Conservation (phyloP, 2,113 vertebrate species). For the Hippoglossus stenolepis region DNA sequence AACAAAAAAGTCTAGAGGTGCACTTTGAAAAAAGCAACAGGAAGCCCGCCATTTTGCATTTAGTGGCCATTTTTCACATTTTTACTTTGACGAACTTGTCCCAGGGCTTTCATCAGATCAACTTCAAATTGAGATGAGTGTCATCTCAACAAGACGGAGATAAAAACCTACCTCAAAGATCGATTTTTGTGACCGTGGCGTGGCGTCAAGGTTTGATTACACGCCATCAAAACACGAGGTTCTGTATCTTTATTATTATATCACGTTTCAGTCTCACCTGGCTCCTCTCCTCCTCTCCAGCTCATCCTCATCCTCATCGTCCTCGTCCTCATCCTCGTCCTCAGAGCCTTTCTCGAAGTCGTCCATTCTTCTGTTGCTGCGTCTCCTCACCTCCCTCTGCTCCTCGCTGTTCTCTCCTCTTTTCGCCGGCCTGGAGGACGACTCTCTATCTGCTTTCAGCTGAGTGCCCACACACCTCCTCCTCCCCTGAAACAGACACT, state of each 20-base stretch:
- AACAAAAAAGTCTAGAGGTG: no score
- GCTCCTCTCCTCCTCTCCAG: slow-evolving; percentile 80
- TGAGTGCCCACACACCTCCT: slow-evolving; percentile 83
- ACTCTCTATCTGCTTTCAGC: slow-evolving; percentile 83
- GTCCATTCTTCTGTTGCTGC: slow-evolving; percentile 84
- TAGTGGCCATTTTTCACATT: no score
- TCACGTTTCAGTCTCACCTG: slow-evolving; percentile 38
- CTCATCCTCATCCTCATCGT: slow-evolving; percentile 89
- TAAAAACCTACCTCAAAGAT: no score
- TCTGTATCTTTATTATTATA: background rate
- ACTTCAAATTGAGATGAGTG: no score
- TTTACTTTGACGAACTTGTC: no score
- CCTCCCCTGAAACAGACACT: slow-evolving; percentile 82
- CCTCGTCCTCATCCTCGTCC: slow-evolving; percentile 82
- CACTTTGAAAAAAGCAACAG: no score
- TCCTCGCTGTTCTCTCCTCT: slow-evolving; percentile 84
- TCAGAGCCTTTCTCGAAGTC: slow-evolving; percentile 94
- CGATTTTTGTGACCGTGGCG: no score
- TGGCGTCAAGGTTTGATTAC: no score
- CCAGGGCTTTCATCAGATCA: no score
- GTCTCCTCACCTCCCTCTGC: slow-evolving; percentile 72
- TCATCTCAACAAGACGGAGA: no score
- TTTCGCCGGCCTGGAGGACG: slow-evolving; percentile 72
- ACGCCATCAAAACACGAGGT: no score
- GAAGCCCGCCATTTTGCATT: no score